phyloP scores from a whole-genome alignment of 2,888 invertebrate species.

The Dryobotodes eremita region DNA sequence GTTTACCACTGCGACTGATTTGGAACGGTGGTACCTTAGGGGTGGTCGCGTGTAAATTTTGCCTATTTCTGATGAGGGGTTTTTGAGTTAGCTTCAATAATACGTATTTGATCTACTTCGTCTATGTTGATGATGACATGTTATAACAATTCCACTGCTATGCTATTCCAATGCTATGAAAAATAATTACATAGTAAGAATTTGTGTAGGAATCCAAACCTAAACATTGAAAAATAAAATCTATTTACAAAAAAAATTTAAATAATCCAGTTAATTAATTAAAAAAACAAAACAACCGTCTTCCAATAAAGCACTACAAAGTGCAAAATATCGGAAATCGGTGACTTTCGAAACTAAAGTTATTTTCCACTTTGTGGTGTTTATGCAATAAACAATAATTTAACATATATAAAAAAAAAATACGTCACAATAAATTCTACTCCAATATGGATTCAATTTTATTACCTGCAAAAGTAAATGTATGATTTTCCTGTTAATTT shows the following conservation, averaged over 20 bases:
- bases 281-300: not conserved
- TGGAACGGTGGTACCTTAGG: not conserved
- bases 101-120: not conserved
- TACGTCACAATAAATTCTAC: no score
- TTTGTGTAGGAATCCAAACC: not conserved
- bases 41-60: not conserved
- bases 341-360: no score
- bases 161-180: no score
- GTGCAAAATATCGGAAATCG: not conserved
- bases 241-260: not conserved
- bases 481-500: constrained; percentile 44
- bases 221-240: not conserved
- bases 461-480: no score
- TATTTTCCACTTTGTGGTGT: no score
- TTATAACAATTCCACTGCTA: not conserved
- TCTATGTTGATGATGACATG: not conserved
- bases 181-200: not conserved
- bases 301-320: not conserved
- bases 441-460: no score
- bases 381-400: not conserved
- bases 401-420: not conserved
- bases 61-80: not conserved
- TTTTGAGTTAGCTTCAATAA: not conserved
- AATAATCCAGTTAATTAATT: no score
- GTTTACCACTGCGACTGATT: not conserved